These are phyloP conservation scores for Porites rus DNA, from an alignment of 92 coral and sea anemone genomes.

Conservation along the genomic window DNA sequence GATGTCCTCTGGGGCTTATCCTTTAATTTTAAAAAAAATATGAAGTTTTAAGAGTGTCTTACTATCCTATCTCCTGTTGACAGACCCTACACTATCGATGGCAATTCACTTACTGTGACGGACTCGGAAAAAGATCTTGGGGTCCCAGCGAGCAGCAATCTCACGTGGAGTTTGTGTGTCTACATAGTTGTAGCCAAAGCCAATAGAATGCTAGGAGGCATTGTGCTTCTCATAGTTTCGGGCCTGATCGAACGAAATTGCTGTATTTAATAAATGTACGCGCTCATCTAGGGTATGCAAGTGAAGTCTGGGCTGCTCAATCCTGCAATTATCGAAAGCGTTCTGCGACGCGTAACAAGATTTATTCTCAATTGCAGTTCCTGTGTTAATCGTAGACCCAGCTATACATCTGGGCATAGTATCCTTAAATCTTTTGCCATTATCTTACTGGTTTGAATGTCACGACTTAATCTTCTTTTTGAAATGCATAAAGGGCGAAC, in stretches of 20 bases:
- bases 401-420: too few species aligned
- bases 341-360: not conserved
- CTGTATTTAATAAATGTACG: not conserved
- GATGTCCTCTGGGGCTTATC: too few species aligned
- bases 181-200: constrained; percentile 51
- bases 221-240: not conserved
- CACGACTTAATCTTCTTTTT: too few species aligned
- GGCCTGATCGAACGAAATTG: not conserved
- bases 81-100: constrained; percentile 30
- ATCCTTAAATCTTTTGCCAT: too few species aligned
- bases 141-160: constrained; percentile 43
- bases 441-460: too few species aligned
- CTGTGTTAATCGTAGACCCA: not conserved
- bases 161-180: constrained; percentile 47
- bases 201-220: constrained; percentile 34
- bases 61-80: constrained; percentile 15
- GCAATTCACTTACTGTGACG: constrained; percentile 39
- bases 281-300: not conserved
- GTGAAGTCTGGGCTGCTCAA: not conserved
- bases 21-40: not conserved
- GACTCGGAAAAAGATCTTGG: constrained; percentile 55
- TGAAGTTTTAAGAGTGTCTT: not conserved
- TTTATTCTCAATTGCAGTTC: not conserved
- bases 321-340: not conserved
- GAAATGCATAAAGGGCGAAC: too few species aligned